phyloP scores from a whole-genome alignment of 2,888 invertebrate genomes.

The Epinotia brunnichana region DNA sequence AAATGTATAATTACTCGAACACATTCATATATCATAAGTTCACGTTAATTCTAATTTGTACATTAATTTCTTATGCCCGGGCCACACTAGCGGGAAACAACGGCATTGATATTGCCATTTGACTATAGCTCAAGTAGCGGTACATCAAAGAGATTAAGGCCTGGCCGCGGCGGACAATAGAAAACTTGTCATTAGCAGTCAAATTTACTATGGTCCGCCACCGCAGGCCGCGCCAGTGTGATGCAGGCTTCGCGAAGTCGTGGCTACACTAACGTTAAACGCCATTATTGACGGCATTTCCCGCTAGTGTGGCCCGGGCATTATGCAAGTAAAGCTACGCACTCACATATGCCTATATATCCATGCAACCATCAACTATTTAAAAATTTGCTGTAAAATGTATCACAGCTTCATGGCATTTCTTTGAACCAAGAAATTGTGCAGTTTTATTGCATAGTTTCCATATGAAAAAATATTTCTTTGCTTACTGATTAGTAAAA shows the following conservation, averaged over 20 bases:
- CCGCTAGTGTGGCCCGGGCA: no score
- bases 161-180: no score
- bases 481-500: slow-evolving; percentile 25
- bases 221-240: no score
- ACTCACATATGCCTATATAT: slow-evolving; percentile 6
- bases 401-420: slow-evolving; percentile 25
- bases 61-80: slow-evolving; percentile 33
- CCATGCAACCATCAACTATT: slow-evolving; percentile 6
- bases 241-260: no score
- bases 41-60: slow-evolving; percentile 37
- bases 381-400: slow-evolving; percentile 5
- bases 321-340: slow-evolving; percentile 23
- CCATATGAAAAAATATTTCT: slow-evolving; percentile 17
- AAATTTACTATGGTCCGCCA: no score
- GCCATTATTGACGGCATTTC: no score
- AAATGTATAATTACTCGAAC: slow-evolving; percentile 11
- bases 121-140: no score
- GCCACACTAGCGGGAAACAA: no score
- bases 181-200: no score
- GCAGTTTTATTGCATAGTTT: not conserved
- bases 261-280: no score
- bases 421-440: not conserved
- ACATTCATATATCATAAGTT: slow-evolving; percentile 13
- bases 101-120: no score
- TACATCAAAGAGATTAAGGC: no score